Base-by-base conservation (phyloP, 2,113 vertebrate genomes). In the Vidua macroura region DNA sequence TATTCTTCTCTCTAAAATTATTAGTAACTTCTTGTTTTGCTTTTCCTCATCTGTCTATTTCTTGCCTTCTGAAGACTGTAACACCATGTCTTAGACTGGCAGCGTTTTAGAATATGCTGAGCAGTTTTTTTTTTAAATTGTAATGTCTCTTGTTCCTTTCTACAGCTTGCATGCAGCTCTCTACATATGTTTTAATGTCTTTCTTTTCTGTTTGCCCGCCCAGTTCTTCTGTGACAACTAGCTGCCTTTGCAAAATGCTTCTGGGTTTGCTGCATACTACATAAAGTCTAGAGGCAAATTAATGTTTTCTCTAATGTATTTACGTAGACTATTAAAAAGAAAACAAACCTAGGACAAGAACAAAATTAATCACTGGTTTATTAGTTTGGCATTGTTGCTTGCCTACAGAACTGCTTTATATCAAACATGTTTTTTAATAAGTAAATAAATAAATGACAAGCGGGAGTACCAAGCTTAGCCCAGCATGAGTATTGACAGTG, bases 361-460 rank as follows among this genome's bases (percentile, higher is more conserved):
- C 56, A 84, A 88, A 86, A 95, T 96, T 95, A 91, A 96, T 88
- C 90, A 92, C 83, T 93, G 69, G 55, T 84, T 92, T 96, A 93
- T 96, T 93, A 94, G 82, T 88, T 84, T 91, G 94, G 64, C 67
- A 86, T 83, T 92, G 63, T 70, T 93, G 33, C 80, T 91, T 79
- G 73, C 75, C n/a, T 75, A 68, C 66, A 85, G 78, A 88, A 83
- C 56, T 15, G 16, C 60, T 80, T 77, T 94, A 63, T 88, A 93
- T 90, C 86, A 86, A 88, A 70, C 73, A 87, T 55, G 44, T 24
- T 86, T 95, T 92, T 80, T 92, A 86, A 73, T 78, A 94, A 96
- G 77, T 78, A 90, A 97, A 88, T 86, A 97, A 91, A 95, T 93
- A 94, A 96, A 97, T 83, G 88, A 95, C 90, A 82, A 95, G 70